Evolutionary conservation across 2,888 invertebrate genomes (phyloP), one percentile per base, ranked within the genome.

Genomic region (Blastobasis adustella): DNA sequence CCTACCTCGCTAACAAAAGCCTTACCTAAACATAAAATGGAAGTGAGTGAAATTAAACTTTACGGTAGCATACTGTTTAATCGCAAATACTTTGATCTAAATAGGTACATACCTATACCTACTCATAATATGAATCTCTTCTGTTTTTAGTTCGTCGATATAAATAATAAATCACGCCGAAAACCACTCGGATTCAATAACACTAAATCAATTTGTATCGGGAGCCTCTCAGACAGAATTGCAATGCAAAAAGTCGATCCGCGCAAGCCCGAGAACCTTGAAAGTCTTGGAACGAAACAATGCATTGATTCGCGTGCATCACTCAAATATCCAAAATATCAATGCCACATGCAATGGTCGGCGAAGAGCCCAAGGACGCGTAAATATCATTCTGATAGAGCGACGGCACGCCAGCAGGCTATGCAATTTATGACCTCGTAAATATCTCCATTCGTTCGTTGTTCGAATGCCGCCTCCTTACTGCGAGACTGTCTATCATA

Each of bases 231-330:
- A 45, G 7, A 45, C 23, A 23, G 23, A 23, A 7, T 49, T 43
- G 8, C 49, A 52, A 52, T 50, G 49, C 46, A 47, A 10, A 47
- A 10, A 41, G 37, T 36, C 47, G 47, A 47, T 47, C 49, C 7
- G 41, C 45, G 47, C 47, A 49, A 49, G 51, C 58, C 52, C 58
- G 55, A 63, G 63, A 69, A 67, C 71, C 69, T 73, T 71, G 71
- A 69, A 42, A 42, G n/a, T 42, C 23, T 23, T 23, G 3, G n/a
- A 23, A 23, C 23, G 9, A 42, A 53, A 64, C 63, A 58, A 54
- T 71, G 71, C 71, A 71, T 61, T 49, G 53, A 60, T 52, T 70
- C 59, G 74, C 76, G 74, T 76, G 75, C 67, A 71, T 62, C 58
- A 54, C 45, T 56, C 64, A 58, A 66, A 71, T 72, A 67, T 66